Conservation (phyloP, 2,113 vertebrate genomes). For the Glareola pratincola region DNA sequence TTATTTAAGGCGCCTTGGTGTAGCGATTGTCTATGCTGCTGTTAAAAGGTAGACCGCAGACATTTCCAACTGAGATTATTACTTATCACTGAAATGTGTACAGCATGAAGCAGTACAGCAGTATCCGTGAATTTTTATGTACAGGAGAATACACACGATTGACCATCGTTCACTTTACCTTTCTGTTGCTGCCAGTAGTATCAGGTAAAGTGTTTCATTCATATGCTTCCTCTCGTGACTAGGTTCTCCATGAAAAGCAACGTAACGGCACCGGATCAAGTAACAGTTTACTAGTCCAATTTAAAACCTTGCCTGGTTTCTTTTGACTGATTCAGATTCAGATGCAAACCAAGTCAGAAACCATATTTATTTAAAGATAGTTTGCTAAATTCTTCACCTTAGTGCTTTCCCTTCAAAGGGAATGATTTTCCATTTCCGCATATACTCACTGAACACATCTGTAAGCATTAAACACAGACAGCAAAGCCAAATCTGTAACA, state of each 20-base stretch:
- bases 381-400: background rate
- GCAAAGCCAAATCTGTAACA: background rate
- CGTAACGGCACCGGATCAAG: background rate
- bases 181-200: background rate
- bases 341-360: background rate
- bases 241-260: background rate
- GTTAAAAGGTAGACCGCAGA: background rate
- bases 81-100: background rate
- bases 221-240: background rate
- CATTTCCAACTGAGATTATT: background rate
- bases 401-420: background rate
- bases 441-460: background rate
- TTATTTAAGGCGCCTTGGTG: background rate
- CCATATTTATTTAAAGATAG: background rate
- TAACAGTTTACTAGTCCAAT: background rate
- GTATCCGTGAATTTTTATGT: background rate
- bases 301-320: background rate
- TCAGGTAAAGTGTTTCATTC: background rate
- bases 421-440: background rate
- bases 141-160: background rate
- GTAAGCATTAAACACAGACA: background rate
- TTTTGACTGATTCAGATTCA: background rate
- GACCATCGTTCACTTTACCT: background rate
- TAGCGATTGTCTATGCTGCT: background rate
- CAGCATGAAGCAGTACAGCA: background rate